Conservation (phyloP, 1,140 invertebrate species). For the Latrodectus geometricus region DNA sequence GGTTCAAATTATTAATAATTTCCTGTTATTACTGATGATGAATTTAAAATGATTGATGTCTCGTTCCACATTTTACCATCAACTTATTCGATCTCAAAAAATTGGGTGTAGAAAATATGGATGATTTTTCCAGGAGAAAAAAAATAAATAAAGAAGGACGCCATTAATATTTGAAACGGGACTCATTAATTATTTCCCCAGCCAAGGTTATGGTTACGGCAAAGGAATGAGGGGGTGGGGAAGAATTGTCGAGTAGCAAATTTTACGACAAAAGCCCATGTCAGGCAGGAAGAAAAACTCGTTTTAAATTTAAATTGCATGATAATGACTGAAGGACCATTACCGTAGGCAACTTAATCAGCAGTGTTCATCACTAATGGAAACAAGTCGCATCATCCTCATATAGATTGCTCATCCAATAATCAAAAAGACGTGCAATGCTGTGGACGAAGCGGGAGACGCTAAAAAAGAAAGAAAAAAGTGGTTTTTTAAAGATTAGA, state of each 20-base stretch:
- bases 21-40: no score
- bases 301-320: conserved; percentile 61
- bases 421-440: conserved; percentile 37
- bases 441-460: neutral
- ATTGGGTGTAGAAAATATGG: no score
- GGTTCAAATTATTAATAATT: no score
- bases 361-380: conserved; percentile 55
- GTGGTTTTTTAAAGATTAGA: conserved; percentile 37
- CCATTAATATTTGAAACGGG: conserved; percentile 13
- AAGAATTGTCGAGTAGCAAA: conserved; percentile 44
- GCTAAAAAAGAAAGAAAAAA: conserved; percentile 12
- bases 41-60: no score
- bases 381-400: conserved; percentile 29
- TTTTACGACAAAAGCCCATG: conserved; percentile 4
- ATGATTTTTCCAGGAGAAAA: neutral
- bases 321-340: conserved; percentile 54
- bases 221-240: neutral
- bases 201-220: neutral
- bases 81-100: no score
- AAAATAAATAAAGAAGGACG: neutral
- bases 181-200: conserved; percentile 29
- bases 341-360: conserved; percentile 44
- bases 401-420: conserved; percentile 46
- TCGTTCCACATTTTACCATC: no score
- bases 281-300: conserved; percentile 9